A percentile compares a stretch with the other conserved stretches of the same genome.
Conservation (phyloP, 2,797 vertebrate species). For the Loriculus beryllinus region DNA sequence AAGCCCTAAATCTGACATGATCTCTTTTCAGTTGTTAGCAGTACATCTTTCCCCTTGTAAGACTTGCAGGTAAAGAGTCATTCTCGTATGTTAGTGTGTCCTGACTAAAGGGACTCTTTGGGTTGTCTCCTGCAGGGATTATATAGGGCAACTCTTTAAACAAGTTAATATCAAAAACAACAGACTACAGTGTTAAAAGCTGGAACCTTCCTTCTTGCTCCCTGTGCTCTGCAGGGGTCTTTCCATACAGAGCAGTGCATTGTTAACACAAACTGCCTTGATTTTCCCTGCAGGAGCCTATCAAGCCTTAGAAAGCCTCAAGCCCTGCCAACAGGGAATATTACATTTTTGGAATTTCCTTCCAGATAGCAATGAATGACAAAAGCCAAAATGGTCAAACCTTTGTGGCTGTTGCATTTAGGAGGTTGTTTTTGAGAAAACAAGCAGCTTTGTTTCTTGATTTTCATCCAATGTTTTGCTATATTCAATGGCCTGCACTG, state of each 20-base stretch:
- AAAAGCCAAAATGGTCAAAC: slow-evolving; percentile 6
- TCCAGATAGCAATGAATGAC: not conserved
- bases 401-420: not conserved
- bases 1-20: not conserved
- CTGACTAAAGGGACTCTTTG: not conserved
- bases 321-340: not conserved
- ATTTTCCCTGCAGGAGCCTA: slow-evolving; percentile 30
- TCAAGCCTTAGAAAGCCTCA: not conserved
- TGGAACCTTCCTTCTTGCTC: not conserved
- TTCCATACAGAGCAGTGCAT: not conserved
- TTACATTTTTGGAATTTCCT: not conserved
- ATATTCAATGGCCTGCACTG: not conserved
- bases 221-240: not conserved
- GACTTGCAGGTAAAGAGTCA: not conserved
- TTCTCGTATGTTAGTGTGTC: not conserved
- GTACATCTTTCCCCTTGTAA: not conserved
- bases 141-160: not conserved
- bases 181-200: not conserved
- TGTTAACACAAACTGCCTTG: not conserved
- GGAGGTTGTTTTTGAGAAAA: not conserved
- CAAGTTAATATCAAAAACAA: not conserved
- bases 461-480: slow-evolving; percentile 2
- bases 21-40: not conserved
- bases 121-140: not conserved
- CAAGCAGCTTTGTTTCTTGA: not conserved